Percentiles rank a stretch among this genome's conserved stretches.
These are phyloP conservation scores for Neodiprion fabricii DNA, from an alignment of 1,140 invertebrate species.

Conservation along the genomic window DNA sequence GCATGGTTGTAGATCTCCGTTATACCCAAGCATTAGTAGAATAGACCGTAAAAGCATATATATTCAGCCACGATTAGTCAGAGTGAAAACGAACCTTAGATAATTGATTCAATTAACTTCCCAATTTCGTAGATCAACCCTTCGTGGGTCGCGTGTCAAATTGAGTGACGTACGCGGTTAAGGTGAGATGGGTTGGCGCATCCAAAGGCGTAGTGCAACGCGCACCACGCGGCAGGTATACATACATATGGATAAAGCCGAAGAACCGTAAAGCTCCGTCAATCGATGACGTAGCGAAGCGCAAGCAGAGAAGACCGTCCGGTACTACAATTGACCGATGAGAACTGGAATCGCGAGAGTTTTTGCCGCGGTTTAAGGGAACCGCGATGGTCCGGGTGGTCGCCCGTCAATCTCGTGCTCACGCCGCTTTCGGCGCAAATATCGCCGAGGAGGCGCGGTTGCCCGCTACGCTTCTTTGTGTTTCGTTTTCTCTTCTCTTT, in stretches of 20 bases:
- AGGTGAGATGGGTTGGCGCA: neutral
- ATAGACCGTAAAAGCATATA: too few relatives aligned
- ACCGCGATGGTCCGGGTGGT: slow-evolving; percentile 41
- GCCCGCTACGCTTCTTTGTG: slow-evolving; percentile 11
- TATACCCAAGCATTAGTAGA: too few relatives aligned
- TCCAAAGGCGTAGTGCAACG: neutral
- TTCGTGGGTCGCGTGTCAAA: neutral
- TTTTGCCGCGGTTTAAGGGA: slow-evolving; percentile 28
- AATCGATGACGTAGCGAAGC: neutral
- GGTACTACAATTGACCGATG: neutral
- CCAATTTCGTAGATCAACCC: neutral
- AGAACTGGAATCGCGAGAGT: slow-evolving; percentile 32
- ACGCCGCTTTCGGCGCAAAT: slow-evolving; percentile 48
- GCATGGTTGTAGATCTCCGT: too few relatives aligned
- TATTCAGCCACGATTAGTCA: neutral
- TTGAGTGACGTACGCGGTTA: neutral
- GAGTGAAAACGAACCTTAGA: neutral
- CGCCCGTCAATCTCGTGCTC: slow-evolving; percentile 46
- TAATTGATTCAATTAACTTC: slow-evolving; percentile 6
- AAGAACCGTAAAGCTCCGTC: neutral
- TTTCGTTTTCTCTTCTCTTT: slow-evolving; percentile 19
- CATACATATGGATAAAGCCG: too few relatives aligned
- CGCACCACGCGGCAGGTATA: too few relatives aligned
- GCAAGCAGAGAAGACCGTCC: neutral
- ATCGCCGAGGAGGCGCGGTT: slow-evolving; percentile 30